A percentile compares a stretch with the other conserved stretches of the same genome.
phyloP scores from a whole-genome alignment of 2,113 vertebrate genomes.

The Chaenogobius annularis region DNA sequence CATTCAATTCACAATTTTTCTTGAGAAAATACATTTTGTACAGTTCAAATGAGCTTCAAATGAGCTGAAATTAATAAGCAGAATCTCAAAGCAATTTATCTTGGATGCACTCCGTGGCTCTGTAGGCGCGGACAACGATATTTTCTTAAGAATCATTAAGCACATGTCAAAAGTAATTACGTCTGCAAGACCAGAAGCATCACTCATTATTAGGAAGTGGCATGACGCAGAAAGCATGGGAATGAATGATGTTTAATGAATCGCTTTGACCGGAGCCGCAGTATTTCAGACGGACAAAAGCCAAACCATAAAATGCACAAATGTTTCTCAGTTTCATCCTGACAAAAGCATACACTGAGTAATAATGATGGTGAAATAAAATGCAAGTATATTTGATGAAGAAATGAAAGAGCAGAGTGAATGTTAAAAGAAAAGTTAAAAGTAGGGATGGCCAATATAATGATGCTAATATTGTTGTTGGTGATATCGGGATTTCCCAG shows the following conservation, averaged over 20 bases:
- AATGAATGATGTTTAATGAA: neutral
- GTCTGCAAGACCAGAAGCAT: slow-evolving; percentile 24
- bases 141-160: slow-evolving; percentile 38
- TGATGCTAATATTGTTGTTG: too few species aligned
- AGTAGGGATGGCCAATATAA: too few species aligned
- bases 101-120: slow-evolving; percentile 32
- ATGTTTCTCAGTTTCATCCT: too few species aligned
- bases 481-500: too few species aligned
- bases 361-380: neutral
- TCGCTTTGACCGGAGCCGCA: neutral
- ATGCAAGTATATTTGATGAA: neutral
- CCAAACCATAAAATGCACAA: too few species aligned
- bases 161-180: slow-evolving; percentile 55
- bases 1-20: slow-evolving; percentile 27
- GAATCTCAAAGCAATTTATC: slow-evolving; percentile 41
- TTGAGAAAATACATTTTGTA: slow-evolving; percentile 5
- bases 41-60: slow-evolving; percentile 16
- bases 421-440: neutral
- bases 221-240: slow-evolving; percentile 14
- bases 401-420: neutral
- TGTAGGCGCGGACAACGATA: slow-evolving; percentile 34
- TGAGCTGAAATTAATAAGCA: slow-evolving; percentile 41
- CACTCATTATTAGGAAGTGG: slow-evolving; percentile 21
- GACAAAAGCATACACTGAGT: neutral
- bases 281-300: neutral